Base-by-base conservation (phyloP, 2,113 vertebrate species). In the Lampris megalopsis region DNA sequence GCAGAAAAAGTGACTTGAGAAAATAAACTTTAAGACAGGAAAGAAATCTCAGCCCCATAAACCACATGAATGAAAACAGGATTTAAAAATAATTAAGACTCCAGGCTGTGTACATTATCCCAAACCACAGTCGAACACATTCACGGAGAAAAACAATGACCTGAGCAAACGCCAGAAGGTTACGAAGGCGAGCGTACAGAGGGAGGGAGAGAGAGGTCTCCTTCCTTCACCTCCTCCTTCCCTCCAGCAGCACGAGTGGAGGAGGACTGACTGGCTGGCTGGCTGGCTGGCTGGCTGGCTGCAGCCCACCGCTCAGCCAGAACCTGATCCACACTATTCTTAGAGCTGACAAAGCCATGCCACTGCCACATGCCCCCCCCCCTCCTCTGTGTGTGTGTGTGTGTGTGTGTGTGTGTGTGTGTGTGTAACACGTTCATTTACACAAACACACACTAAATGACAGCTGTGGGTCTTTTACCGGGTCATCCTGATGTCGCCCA, bases 281-380 rank as follows among this genome's bases (percentile, higher is more conserved):
- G 24, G 24, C 24, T 24, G 24, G 24, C 24, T 24, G 24, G 24
- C 24, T 78, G 62, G 11, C 37, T 9, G 57, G 42, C 67, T 52
- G 65, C 64, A 24, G 52, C 24, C 68, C 0, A 60, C 63, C 42
- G 63, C 58, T 61, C 56, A 36, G 54, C 56, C 69, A 52, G 71
- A 90, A 90, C 86, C 78, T 52, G 89, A 91, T 73, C 80, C 85
- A 37, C 71, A 41, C 88, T 92, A 92, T 91, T 91, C 83, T 92
- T 91, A 91, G 90, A 90, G 86, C 83, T 68, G 88, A 90, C 87
- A 85, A 88, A 79, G 63, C 59, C 73, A 0, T 77, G 64, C 24
- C 24, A 24, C 24, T 24, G 24, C 24, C 24, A 24, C 24, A 24
- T 24, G 24, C 24, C 24, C 24, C 24, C 24, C 24, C 24, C 24